Evolutionary conservation across 2,113 vertebrate species (phyloP), one percentile per base, ranked within the genome.

Genomic region (Callochromis pleurospilus): DNA sequence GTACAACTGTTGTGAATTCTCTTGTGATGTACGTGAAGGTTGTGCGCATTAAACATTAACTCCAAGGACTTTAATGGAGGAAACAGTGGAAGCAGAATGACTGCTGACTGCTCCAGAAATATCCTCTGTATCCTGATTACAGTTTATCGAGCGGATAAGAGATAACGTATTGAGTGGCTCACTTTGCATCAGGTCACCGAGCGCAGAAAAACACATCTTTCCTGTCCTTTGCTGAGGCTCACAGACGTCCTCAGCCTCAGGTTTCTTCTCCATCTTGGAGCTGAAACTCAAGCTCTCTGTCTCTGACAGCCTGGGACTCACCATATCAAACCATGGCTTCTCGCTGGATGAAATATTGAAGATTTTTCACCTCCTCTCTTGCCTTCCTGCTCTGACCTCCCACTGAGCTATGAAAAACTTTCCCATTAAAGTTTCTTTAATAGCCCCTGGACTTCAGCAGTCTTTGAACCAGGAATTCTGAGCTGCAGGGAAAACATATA

Each of bases 101-200:
- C 73, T 88, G 90, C 90, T 84, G 87, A 84, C 24, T 33, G 88
- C 81, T 93, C 87, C 83, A 86, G 12, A 92, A 92, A 91, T 92
- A 93, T 82, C 89, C 80, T 79, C 12, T 24, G 21, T 54, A 86
- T 94, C 90, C 92, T 86, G 91, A 93, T 93, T 87, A 88, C 92
- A 91, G 79, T 82, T 91, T 90, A 95, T 95, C 5, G 90, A 95
- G 86, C 68, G 26, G 21, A 54, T 82, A 51, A 21, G 51, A 81
- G 88, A 89, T 75, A 87, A 83, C 26, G 58, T 87, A 89, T 86
- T 84, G 84, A 88, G 49, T 68, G 77, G 54, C 45, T 51, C 84
- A 7, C 51, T 83, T 56, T 47, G 83, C 86, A 84, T 90, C 82
- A 89, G 47, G 73, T 77, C 73, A 77, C 26, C 2, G 26, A 77